phyloP scores from a whole-genome alignment of 2,888 invertebrate species.

The Aelia acuminata region DNA sequence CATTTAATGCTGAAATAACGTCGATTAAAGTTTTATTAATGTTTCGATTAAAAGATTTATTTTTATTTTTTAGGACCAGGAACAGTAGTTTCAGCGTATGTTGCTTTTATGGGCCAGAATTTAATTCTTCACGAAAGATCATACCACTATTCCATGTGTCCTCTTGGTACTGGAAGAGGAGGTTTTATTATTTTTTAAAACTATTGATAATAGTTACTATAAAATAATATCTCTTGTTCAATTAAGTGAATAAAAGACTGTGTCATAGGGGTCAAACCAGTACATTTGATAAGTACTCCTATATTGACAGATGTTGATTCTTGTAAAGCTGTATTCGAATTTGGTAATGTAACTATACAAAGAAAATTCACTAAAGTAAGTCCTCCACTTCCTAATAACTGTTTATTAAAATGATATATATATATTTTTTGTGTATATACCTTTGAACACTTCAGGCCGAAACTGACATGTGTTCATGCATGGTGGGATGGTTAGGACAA shows the following conservation, averaged over 20 bases:
- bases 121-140: not conserved
- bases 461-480: not conserved
- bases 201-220: not conserved
- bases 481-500: slow-evolving; percentile 36
- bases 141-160: not conserved
- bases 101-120: not conserved
- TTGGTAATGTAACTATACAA: not conserved
- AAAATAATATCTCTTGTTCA: not conserved
- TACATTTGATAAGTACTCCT: not conserved
- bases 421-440: not conserved
- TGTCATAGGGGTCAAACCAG: not conserved
- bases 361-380: not conserved
- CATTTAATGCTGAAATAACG: too few species aligned
- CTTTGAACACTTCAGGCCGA: slow-evolving; percentile 1
- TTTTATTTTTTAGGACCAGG: slow-evolving; percentile 26
- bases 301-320: not conserved
- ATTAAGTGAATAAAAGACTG: not conserved
- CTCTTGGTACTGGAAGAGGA: slow-evolving; percentile 23
- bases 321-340: slow-evolving; percentile 17
- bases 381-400: not conserved
- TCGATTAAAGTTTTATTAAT: too few species aligned
- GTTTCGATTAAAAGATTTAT: too few species aligned
- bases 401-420: not conserved
- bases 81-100: slow-evolving; percentile 25
- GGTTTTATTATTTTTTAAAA: not conserved